Base-by-base conservation (phyloP, 2,113 vertebrate genomes). In the Chloropsis hardwickii region DNA sequence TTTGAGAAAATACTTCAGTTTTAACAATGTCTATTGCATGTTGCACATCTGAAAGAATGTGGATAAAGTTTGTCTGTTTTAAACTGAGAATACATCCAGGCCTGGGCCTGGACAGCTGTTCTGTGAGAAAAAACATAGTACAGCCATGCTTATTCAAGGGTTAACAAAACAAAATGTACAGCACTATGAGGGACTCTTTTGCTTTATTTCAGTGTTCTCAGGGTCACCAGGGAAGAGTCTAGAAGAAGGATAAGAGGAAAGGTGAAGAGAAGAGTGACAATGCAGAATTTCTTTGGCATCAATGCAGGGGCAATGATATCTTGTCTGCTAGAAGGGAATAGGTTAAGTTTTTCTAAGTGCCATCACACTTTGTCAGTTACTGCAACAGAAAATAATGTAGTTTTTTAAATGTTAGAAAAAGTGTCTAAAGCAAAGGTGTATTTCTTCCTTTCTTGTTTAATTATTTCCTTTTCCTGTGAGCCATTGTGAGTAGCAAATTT, bases 381-480 rank as follows among this genome's bases (percentile, higher is more conserved):
- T 62, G 45, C 37, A 74, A 29, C 23, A 56, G 39, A 66, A 45
- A 57, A 71, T 56, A 70, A 56, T 45, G 16, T 15, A 48, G 9
- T 35, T 42, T 80, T 90, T 92, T 64, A 71, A 80, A 53, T 39
- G 24, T 45, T 66, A 74, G 24, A 44, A 29, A 66, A 76, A 86
- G 86, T 57, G 19, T 53, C 40, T 86, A 53, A 88, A 92, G 33
- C 35, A 81, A 95, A 67, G 35, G 81, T 92, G 35, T 20, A 27
- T 69, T 94, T 70, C 50, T 74, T 92, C 25, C 40, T 90, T 80
- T 91, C 24, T 66, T 91, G 18, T 89, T 96, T 89, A 82, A 71
- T 96, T 91, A 44, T 78, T 71, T 96, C 9, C 27, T 79, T 91
- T 94, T 91, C 53, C 69, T 80, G 19, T 96, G 79, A 79, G 23